phyloP scores from a whole-genome alignment of 2,113 vertebrate species.

The Australoheros scitulus region DNA sequence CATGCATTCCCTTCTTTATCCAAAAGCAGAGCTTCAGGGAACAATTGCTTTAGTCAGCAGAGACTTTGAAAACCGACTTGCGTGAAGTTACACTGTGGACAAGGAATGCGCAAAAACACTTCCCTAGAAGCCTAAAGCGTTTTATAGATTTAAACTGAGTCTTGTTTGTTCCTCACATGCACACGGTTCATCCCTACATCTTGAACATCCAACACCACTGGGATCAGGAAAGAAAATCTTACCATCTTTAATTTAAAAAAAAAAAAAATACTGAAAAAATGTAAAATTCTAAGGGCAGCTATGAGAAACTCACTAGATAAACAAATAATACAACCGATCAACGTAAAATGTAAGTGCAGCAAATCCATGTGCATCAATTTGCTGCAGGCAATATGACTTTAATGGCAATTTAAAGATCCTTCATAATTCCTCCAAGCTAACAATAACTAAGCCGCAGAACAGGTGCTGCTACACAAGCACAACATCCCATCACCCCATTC shows the following conservation, averaged over 20 bases:
- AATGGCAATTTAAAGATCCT: neutral
- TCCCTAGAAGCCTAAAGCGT: neutral
- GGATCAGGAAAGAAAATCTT: neutral
- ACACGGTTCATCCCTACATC: neutral
- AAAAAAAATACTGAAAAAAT: neutral
- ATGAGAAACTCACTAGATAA: neutral
- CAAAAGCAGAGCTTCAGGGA: neutral
- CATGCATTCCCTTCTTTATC: neutral
- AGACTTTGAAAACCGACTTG: neutral
- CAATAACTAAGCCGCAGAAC: neutral
- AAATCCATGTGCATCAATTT: too few species aligned
- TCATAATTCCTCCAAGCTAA: neutral
- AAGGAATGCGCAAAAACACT: too few species aligned
- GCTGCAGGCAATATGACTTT: neutral
- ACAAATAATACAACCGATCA: neutral
- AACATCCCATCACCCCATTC: neutral
- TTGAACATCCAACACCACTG: neutral
- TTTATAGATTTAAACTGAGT: neutral
- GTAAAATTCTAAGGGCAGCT: neutral
- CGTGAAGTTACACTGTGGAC: neutral
- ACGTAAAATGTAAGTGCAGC: neutral
- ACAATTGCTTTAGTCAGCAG: neutral
- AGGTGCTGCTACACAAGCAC: neutral
- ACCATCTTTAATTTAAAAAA: neutral
- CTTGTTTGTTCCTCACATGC: neutral